A percentile compares a stretch with the other conserved stretches of the same genome.
phyloP scores from a whole-genome alignment of 2,888 invertebrate species.

The Stratiomys singularior region DNA sequence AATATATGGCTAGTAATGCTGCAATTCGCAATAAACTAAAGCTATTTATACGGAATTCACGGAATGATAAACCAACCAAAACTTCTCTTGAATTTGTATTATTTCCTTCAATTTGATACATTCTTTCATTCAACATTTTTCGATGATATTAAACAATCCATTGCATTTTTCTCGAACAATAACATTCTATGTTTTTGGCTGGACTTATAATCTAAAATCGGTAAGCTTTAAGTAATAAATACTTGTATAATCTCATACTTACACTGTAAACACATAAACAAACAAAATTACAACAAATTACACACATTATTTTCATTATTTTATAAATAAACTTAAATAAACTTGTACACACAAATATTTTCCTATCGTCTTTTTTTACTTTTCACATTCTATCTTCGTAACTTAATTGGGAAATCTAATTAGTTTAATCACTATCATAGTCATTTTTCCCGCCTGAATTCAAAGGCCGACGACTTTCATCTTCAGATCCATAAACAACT shows the following conservation, averaged over 20 bases:
- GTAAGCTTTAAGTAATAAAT: background rate
- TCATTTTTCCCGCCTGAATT: slow-evolving; percentile 75
- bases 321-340: background rate
- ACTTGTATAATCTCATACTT: background rate
- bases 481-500: slow-evolving; percentile 93
- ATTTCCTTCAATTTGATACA: too few species aligned
- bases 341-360: background rate
- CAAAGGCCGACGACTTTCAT: slow-evolving; percentile 84
- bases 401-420: background rate
- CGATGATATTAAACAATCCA: too few species aligned
- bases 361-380: background rate
- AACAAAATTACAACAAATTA: slow-evolving; percentile 26
- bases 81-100: too few species aligned
- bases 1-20: too few species aligned
- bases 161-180: background rate
- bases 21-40: too few species aligned
- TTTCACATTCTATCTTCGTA: background rate
- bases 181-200: slow-evolving; percentile 12
- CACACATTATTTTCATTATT: background rate
- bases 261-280: background rate
- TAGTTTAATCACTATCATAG: slow-evolving; percentile 75
- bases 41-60: too few species aligned
- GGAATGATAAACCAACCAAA: too few species aligned
- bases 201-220: background rate
- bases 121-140: too few species aligned